phyloP scores from a whole-genome alignment of 2,888 invertebrate species.

The Leptinotarsa peninsularis region DNA sequence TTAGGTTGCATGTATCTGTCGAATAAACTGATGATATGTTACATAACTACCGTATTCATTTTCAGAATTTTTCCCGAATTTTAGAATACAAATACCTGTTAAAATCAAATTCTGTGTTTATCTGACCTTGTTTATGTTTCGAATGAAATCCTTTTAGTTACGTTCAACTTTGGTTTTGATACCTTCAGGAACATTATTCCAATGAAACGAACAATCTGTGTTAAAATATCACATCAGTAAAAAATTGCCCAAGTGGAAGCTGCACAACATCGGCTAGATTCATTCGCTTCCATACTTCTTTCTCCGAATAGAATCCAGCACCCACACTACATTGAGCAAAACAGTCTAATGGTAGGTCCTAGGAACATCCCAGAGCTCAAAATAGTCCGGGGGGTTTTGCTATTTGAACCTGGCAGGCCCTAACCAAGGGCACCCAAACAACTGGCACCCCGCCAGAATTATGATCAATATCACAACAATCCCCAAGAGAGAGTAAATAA shows the following conservation, averaged over 20 bases:
- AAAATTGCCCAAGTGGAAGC: conserved; percentile 39
- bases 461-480: conserved; percentile 71
- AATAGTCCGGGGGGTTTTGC: conserved; percentile 66
- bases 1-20: no score
- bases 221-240: neutral
- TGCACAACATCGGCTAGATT: conserved; percentile 22
- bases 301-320: conserved; percentile 23
- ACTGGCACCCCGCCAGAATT: conserved; percentile 75
- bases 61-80: no score
- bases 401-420: conserved; percentile 76
- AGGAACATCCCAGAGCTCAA: conserved; percentile 63
- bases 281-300: neutral
- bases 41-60: no score
- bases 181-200: neutral
- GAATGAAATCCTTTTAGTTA: no score
- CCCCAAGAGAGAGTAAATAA: conserved; percentile 75
- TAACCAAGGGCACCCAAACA: conserved; percentile 79
- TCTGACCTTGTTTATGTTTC: no score
- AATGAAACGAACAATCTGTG: neutral
- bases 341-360: conserved; percentile 58
- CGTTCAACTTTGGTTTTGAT: no score
- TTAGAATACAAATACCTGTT: no score
- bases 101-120: no score
- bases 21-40: no score
- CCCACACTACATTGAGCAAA: conserved; percentile 28